Base-by-base conservation (phyloP, 2,888 invertebrate genomes). In the Cancer borealis region DNA sequence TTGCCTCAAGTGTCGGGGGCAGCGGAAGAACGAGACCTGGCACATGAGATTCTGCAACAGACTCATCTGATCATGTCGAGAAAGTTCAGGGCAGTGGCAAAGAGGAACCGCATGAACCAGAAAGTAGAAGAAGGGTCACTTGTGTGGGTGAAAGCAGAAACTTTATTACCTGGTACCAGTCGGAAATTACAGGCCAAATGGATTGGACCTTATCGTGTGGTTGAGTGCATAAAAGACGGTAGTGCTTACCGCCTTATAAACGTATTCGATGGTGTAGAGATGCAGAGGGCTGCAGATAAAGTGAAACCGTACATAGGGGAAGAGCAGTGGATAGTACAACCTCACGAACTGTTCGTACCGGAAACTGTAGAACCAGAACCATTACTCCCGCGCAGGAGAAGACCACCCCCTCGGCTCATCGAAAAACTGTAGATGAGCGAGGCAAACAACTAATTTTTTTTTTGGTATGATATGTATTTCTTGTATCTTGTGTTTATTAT, bases 231-330 rank as follows among this genome's bases (percentile, higher is more conserved):
- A 3, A 26, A 14, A 8, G 26, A 87, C 30, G 39, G 87, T n/a
- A 39, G 30, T 87, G 87, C 87, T 3, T 87, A 87, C 39, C 4
- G 39, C 26, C 39, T 87, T 17, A 87, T 14, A 30, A n/a, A 87
- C 4, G 14, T 39, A 5, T 87, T 30, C 30, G 39, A n/a, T 87
- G 87, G 30, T 14, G 39, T 39, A 30, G 14, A 30, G 30, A 3
- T 87, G 46, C 14, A 46, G 21, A 88, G 88, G 26, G 88, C 46
- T 14, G 46, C 88, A 21, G 46, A 88, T n/a, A 88, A 88, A 88
- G 88, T 47, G 21, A 88, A 88, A 46, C 88, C 88, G 2, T 46
- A 46, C 21, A 21, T 88, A 14, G 47, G 88, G 26, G 39, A 46
- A 4, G 88, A 88, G 26, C 46, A 46, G 21, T 88, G 88, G 88